phyloP scores from a whole-genome alignment of 1,140 invertebrate genomes.

The Heliconius hewitsoni region DNA sequence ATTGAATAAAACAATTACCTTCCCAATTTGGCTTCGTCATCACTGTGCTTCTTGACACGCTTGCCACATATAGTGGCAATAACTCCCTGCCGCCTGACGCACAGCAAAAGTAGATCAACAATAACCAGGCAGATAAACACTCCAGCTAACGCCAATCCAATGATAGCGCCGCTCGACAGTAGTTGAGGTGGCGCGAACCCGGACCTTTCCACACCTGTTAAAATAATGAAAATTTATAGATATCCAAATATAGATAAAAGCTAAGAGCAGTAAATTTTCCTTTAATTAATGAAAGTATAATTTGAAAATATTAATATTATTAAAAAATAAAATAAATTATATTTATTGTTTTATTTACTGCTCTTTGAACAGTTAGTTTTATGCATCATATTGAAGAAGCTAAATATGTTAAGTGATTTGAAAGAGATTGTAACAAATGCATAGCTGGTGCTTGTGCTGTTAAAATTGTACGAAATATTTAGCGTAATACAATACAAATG shows the following conservation, averaged over 20 bases:
- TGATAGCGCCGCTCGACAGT: slow-evolving; percentile 88
- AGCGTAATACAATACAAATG: slow-evolving; percentile 7
- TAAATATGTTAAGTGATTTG: slow-evolving; percentile 70
- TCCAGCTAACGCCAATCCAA: slow-evolving; percentile 88
- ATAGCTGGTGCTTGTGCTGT: slow-evolving; percentile 42
- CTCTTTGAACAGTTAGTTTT: slow-evolving; percentile 64
- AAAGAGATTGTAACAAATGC: slow-evolving; percentile 70
- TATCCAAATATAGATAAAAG: neutral
- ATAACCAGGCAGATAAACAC: slow-evolving; percentile 88
- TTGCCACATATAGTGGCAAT: slow-evolving; percentile 87
- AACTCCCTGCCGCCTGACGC: slow-evolving; percentile 86
- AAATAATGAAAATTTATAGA: slow-evolving; percentile 41
- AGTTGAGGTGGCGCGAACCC: slow-evolving; percentile 79
- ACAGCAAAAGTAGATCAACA: slow-evolving; percentile 89
- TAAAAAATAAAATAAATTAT: slow-evolving; percentile 18
- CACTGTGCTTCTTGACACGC: slow-evolving; percentile 85
- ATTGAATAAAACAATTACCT: slow-evolving; percentile 82
- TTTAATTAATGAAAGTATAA: neutral
- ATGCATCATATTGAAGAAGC: slow-evolving; percentile 72
- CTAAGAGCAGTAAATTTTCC: slow-evolving; percentile 59
- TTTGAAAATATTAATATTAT: slow-evolving; percentile 24
- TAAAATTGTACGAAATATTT: slow-evolving; percentile 7
- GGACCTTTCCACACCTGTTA: slow-evolving; percentile 82
- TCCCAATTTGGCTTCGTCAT: slow-evolving; percentile 90
- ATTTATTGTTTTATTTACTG: slow-evolving; percentile 41